Percentiles rank a stretch among this genome's conserved stretches.
phyloP scores from a whole-genome alignment of 2,888 invertebrate species.

The Agrochola lychnidis region DNA sequence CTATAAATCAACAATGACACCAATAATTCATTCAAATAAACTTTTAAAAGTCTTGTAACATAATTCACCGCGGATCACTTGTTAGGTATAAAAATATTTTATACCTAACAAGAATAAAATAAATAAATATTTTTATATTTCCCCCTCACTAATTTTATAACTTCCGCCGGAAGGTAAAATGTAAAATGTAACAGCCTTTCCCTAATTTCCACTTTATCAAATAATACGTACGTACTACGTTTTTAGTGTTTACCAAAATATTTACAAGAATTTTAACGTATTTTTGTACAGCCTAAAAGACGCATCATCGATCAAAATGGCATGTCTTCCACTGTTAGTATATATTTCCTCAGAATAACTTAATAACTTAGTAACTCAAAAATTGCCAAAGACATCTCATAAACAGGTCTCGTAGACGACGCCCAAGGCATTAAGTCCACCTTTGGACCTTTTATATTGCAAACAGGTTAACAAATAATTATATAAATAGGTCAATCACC shows the following conservation, averaged over 20 bases:
- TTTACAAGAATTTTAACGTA: background rate
- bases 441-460: background rate
- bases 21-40: background rate
- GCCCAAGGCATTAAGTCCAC: background rate
- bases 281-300: too few relatives aligned
- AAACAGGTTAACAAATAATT: background rate
- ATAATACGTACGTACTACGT: background rate
- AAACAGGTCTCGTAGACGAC: background rate
- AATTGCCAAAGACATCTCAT: background rate
- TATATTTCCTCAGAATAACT: background rate
- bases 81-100: slow-evolving; percentile 1
- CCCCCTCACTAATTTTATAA: slow-evolving; percentile 28
- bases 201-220: slow-evolving; percentile 15
- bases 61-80: background rate
- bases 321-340: background rate
- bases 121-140: too few relatives aligned
- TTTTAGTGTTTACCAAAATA: background rate
- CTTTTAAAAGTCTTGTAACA: background rate
- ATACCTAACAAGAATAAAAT: too few relatives aligned
- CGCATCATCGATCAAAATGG: background rate
- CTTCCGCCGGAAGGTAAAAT: slow-evolving; percentile 55
- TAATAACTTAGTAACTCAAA: background rate
- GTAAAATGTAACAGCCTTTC: slow-evolving; percentile 15
- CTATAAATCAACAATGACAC: background rate
- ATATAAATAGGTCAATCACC: slow-evolving; percentile 30